Conservation (phyloP, 2,888 invertebrate species). For the Nomada flava region DNA sequence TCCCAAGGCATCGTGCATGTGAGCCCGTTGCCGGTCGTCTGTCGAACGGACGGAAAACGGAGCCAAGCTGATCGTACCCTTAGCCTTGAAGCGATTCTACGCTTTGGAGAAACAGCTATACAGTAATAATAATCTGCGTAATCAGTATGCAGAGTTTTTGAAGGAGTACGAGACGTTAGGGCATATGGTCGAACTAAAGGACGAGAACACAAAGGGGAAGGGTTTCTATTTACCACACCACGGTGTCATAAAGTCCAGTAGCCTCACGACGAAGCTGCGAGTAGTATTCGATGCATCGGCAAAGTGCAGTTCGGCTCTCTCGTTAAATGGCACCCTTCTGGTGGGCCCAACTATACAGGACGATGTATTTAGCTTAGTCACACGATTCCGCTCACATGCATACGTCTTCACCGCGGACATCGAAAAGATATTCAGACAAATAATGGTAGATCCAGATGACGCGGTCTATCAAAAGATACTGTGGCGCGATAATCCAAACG, state of each 20-base stretch:
- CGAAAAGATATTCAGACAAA: conserved; percentile 5
- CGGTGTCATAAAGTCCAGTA: background rate
- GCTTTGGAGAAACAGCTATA: background rate
- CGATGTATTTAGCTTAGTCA: background rate
- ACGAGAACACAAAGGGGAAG: background rate
- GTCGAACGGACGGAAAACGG: too few relatives aligned
- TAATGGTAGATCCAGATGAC: background rate
- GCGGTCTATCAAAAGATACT: background rate
- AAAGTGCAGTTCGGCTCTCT: background rate
- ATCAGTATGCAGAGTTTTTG: background rate
- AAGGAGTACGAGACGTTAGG: background rate
- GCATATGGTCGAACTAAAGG: background rate
- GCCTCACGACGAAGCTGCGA: background rate
- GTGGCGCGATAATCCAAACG: background rate
- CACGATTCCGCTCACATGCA: background rate
- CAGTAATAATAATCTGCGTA: background rate
- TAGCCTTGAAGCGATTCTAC: background rate
- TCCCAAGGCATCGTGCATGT: too few relatives aligned
- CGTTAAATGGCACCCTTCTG: background rate
- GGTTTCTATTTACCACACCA: conserved; percentile 1
- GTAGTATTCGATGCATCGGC: conserved; percentile 19
- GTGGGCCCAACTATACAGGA: background rate
- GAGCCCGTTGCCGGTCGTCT: too few relatives aligned
- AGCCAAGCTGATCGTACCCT: too few relatives aligned
- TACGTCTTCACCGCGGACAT: background rate